These are phyloP conservation scores for Troides aeacus DNA, from an alignment of 2,888 invertebrate species.

Conservation along the genomic window DNA sequence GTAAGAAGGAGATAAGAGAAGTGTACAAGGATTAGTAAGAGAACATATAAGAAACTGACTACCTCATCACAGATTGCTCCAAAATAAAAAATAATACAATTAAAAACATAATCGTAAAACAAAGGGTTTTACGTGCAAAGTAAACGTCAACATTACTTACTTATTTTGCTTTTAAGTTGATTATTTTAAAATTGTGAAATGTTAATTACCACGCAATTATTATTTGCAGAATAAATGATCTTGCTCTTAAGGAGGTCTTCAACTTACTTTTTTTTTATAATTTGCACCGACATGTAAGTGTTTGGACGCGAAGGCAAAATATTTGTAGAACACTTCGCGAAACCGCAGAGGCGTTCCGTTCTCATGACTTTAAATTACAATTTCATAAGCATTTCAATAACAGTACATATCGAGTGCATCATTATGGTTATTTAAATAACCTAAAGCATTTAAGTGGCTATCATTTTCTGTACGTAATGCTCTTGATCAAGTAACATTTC, in stretches of 20 bases:
- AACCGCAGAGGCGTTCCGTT: constrained; percentile 42
- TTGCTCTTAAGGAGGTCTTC: constrained; percentile 32
- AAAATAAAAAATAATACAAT: no score
- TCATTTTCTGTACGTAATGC: no score
- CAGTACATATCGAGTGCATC: constrained; percentile 30
- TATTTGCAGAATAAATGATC: constrained; percentile 15
- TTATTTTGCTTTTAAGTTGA: not conserved
- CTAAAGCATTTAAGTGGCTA: no score
- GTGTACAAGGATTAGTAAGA: no score
- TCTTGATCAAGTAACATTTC: no score
- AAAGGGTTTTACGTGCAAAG: no score
- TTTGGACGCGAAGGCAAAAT: constrained; percentile 51
- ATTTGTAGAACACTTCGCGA: constrained; percentile 58
- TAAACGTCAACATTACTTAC: no score
- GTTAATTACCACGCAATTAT: not conserved
- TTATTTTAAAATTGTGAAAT: constrained; percentile 6
- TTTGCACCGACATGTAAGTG: constrained; percentile 43
- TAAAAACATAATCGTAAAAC: no score
- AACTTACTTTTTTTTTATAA: constrained; percentile 42
- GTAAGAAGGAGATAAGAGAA: no score
- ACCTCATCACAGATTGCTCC: no score
- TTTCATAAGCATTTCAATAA: constrained; percentile 32
- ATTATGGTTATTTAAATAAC: constrained; percentile 11
- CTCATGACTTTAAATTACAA: constrained; percentile 39
- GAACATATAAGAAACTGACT: no score